Evolutionary conservation across 2,888 invertebrate genomes (phyloP), one percentile per base, ranked within the genome.

Genomic region (Apamea anceps): DNA sequence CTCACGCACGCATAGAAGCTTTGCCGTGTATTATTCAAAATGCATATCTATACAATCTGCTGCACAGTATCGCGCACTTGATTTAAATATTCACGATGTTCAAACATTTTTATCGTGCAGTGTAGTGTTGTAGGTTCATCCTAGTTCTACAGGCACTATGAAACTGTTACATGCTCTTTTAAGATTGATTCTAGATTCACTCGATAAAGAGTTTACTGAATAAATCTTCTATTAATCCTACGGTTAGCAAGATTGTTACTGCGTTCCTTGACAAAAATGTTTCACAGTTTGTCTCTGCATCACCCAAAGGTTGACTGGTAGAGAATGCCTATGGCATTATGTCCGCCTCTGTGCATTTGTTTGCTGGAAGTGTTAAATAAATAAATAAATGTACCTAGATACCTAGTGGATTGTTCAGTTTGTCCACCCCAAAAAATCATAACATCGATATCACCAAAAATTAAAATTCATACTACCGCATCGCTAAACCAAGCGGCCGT

Each of bases 1-100:
- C 62, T 75, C 88, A 88, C 88, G 89, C 76, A 77, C 51, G 70
- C 51, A 76, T 76, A 60, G 73, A 82, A 85, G 87, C 82, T 79
- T 82, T 82, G 51, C 71, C 79, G 68, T 82, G 80, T 85, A 79
- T 85, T 82, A 77, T 88, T 86, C 79, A 75, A 75, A 88, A 80
- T 79, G 75, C 82, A 88, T 75, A 79, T 71, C 72, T 18, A 74
- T 77, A 71, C 78, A 86, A 87, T 78, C 81, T 81, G 81, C 67
- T 82, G 57, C 74, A 77, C 28, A 18, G 78, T 78, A 63, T 65
- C 51, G 51, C 63, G 62, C 71, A 79, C 72, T 78, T 77, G 63
- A 66, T 85, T 73, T 73, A 67, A 87, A 87, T 81, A 72, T 72
- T 82, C 48, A 84, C 37, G 37, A 37, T 13, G 37, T 6, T 65